Base-by-base conservation (phyloP, 1,140 invertebrate species). In the Drosophila arizonae region DNA sequence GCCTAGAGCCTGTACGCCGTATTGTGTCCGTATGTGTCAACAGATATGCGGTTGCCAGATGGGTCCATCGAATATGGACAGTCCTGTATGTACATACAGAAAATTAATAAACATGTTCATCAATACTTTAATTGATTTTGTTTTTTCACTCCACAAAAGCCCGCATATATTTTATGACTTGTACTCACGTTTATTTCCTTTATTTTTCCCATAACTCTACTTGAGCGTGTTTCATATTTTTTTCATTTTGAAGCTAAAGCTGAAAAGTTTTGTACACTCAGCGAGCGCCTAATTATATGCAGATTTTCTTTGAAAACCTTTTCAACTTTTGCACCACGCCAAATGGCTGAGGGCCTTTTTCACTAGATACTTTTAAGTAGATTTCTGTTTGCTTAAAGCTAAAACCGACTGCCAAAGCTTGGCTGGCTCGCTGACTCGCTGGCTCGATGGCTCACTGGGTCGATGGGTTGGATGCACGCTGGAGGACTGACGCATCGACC, bases 311-410 rank as follows among this genome's bases (percentile, higher is more conserved):
- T 67, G 26, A 21, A 58, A 41, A 45, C 65, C 24, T 61, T 68
- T 51, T 54, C 13, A 36, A 36, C 21, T 58, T 28, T 58, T 15
- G 10, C 6, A 21, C 1, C n/a, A 33, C 9, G 41, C 11, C 33
- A 57, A 57, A 43, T 45, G 11, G 57, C 57, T 13, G 30, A 15
- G 17, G 41, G 57, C 57, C 28, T 24, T 50, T 33, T 62, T 17
- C 30, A 39, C 45, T 36, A 39, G 45, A 36, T 54, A 36, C 26
- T 17, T 26, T 13, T 36, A 43, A 43, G 57, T 45, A 43, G 46
- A 46, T 62, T 39, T 69, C 13, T 72, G 69, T 72, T 67, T 72
- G 63, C 69, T 58, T 52, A 26, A 51, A 65, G 61, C 52, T 24
- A 57, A 36, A 51, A 15, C 28, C 10, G 28, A 21, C 43, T 6